Conservation (phyloP, 2,113 vertebrate species). For the Chaenocephalus aceratus region DNA sequence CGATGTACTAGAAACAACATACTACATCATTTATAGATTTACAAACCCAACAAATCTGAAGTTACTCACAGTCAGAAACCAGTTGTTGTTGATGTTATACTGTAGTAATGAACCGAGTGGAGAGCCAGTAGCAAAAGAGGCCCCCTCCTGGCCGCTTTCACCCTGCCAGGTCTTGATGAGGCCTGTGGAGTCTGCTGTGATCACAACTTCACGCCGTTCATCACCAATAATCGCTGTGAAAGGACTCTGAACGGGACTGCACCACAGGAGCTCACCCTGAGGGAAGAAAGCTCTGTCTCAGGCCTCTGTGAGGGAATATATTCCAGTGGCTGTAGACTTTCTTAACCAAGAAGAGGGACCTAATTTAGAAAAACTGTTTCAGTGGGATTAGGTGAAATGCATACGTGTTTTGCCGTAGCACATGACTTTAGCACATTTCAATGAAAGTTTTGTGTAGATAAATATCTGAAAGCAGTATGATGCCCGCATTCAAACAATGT, state of each 20-base stretch:
- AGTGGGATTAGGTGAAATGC: neutral
- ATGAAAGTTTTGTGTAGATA: neutral
- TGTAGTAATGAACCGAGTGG: slow-evolving; percentile 68
- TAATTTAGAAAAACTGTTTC: neutral
- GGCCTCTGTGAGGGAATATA: neutral
- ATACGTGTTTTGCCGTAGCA: neutral
- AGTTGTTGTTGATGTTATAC: slow-evolving; percentile 58
- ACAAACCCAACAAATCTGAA: neutral
- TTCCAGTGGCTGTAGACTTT: neutral
- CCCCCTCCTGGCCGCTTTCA: slow-evolving; percentile 70
- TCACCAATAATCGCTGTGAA: slow-evolving; percentile 73
- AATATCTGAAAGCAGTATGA: neutral
- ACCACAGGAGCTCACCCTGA: slow-evolving; percentile 82
- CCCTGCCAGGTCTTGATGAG: slow-evolving; percentile 79
- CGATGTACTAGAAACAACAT: neutral
- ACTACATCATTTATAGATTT: neutral
- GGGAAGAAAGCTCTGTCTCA: neutral
- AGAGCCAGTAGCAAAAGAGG: slow-evolving; percentile 63
- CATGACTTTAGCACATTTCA: neutral
- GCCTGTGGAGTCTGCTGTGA: slow-evolving; percentile 74
- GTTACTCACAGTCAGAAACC: slow-evolving; percentile 78
- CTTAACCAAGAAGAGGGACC: neutral
- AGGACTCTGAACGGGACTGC: slow-evolving; percentile 79
- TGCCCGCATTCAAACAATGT: neutral
- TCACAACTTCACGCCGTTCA: slow-evolving; percentile 61